Conservation (phyloP, 1,140 invertebrate species). For the Heterodera schachtii region DNA sequence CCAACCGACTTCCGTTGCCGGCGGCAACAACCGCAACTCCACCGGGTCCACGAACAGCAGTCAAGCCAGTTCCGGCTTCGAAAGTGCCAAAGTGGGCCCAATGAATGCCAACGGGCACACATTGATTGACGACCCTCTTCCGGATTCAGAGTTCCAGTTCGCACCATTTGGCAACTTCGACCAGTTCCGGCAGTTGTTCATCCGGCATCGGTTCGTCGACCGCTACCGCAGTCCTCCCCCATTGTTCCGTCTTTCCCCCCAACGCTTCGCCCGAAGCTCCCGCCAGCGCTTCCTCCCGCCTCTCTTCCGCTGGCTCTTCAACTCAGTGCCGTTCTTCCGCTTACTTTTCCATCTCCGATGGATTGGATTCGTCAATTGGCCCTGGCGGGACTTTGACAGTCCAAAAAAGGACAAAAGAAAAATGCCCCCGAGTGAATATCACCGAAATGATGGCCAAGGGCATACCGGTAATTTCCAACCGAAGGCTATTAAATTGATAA, state of each 20-base stretch:
- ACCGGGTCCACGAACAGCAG: conserved; percentile 47
- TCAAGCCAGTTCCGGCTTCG: conserved; percentile 48
- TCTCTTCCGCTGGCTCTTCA: conserved; percentile 33
- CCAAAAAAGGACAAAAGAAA: conserved; percentile 15
- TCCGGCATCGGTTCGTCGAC: background rate
- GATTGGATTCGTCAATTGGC: conserved; percentile 6
- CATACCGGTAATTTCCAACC: conserved; percentile 68
- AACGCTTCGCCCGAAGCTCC: background rate
- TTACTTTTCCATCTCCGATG: conserved; percentile 34
- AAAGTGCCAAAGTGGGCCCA: conserved; percentile 43
- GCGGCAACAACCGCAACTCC: conserved; percentile 42
- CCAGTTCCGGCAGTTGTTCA: conserved; percentile 33
- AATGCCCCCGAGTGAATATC: conserved; percentile 64
- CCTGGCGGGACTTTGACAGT: conserved; percentile 27
- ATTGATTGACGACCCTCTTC: background rate
- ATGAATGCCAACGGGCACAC: background rate
- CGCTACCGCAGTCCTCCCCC: background rate
- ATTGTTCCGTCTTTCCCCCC: conserved; percentile 7
- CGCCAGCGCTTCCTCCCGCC: conserved; percentile 25
- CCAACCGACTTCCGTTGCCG: background rate
- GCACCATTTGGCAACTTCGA: conserved; percentile 32
- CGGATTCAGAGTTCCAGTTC: conserved; percentile 17
- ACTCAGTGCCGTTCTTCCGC: conserved; percentile 32
- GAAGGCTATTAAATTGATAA: background rate
- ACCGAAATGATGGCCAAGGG: conserved; percentile 71